Evolutionary conservation across 2,113 vertebrate genomes (phyloP), one percentile per base, ranked within the genome.

Genomic region (Aepyceros melampus): DNA sequence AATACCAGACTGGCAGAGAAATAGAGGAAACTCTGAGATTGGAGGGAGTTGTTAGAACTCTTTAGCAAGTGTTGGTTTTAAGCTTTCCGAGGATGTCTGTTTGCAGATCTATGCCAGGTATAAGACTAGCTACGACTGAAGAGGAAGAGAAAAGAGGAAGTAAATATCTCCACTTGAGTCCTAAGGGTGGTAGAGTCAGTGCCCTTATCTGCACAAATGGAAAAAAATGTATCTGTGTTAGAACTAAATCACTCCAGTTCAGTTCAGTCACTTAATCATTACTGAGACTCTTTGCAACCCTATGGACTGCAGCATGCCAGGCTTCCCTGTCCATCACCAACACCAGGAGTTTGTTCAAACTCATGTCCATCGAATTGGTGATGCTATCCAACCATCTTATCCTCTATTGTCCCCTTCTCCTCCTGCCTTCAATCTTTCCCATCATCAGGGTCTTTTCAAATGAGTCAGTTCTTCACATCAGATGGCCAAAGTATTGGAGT

Each of bases 241-340:
- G 92, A 98, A 98, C 97, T 95, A 97, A 98, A 97, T 98, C 96
- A 92, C 47, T 97, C 29, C n/a, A 74, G 36, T 74, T 40, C 21
- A 40, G 67, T 74, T 74, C 67, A 74, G 67, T 74, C 19, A 74
- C 67, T 74, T 36, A 74, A 13, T 74, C 36, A 0, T 74, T 36
- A 74, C 21, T 40, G 21, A 74, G 19, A 40, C 10, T 74, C 5
- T 40, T 74, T 23, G 36, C 36, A 11, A 40, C 19, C 5, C 10
- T 74, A 74, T 25, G 36, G 67, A 40, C n/a, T 23, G n/a, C n/a
- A 40, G 10, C 21, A 74, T 40, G 36, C 0, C 67, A 74, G 67
- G 10, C 21, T 23, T 40, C 19, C 67, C 19, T 74, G 36, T 36
- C 36, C 21, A 40, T 74, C 36, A 74, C 36, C n/a, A 74, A 40